phyloP scores from a whole-genome alignment of 2,797 vertebrate genomes.

The Cyclopterus lumpus region DNA sequence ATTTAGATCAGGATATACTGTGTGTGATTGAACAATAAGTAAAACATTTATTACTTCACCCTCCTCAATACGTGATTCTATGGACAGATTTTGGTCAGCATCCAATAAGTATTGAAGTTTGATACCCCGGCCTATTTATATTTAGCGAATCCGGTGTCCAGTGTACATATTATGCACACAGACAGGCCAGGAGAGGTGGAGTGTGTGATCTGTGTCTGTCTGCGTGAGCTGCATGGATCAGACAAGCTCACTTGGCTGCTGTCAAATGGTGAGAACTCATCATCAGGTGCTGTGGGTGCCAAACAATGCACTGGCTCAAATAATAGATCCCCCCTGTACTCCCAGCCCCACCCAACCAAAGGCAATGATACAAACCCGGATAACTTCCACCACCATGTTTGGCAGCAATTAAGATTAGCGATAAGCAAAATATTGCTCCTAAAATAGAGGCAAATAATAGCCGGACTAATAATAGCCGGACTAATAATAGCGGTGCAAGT shows the following conservation, averaged over 20 bases:
- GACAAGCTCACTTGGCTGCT: conserved; percentile 43
- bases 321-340: conserved; percentile 55
- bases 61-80: not conserved
- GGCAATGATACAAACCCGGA: conserved; percentile 60
- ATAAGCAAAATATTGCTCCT: conserved; percentile 73
- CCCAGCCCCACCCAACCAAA: conserved; percentile 50
- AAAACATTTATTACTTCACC: not conserved
- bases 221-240: conserved; percentile 21
- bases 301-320: conserved; percentile 69
- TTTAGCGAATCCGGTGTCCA: not conserved
- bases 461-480: conserved; percentile 71
- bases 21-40: not conserved
- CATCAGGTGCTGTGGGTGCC: conserved; percentile 44
- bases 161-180: not conserved
- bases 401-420: conserved; percentile 72
- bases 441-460: conserved; percentile 77
- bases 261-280: conserved; percentile 65
- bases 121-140: not conserved
- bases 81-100: not conserved
- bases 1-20: not conserved
- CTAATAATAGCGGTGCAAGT: conserved; percentile 77
- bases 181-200: conserved; percentile 8
- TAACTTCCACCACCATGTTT: conserved; percentile 58
- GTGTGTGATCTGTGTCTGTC: conserved; percentile 28
- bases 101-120: not conserved